Conservation (phyloP, 2,113 vertebrate species). For the Lagopus muta region DNA sequence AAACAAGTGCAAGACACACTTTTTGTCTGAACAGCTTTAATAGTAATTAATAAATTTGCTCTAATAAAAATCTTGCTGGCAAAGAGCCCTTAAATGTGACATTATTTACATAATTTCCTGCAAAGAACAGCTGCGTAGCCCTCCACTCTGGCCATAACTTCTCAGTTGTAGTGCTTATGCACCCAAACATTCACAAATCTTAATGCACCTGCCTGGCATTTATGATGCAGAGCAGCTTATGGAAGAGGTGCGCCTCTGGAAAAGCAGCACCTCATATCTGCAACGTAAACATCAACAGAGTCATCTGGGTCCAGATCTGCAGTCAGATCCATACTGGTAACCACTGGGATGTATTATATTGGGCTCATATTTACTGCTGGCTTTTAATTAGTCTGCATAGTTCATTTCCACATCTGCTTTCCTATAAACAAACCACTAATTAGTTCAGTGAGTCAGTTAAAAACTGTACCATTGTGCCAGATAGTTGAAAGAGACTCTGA, state of each 20-base stretch:
- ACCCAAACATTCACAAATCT: conserved; percentile 71
- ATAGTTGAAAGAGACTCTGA: conserved; percentile 44
- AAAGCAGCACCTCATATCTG: not conserved
- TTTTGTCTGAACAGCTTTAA: conserved; percentile 58
- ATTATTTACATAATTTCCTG: conserved; percentile 72
- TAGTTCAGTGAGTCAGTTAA: conserved; percentile 61
- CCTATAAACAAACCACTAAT: conserved; percentile 62
- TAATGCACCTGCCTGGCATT: conserved; percentile 42
- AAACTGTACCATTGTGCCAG: conserved; percentile 38
- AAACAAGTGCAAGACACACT: not conserved
- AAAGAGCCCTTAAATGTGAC: conserved; percentile 69
- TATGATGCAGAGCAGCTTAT: conserved; percentile 38
- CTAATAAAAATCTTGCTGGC: conserved; percentile 66
- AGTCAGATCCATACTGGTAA: not conserved
- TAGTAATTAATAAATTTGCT: conserved; percentile 70
- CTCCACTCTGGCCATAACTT: conserved; percentile 36
- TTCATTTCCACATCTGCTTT: conserved; percentile 66
- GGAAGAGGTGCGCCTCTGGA: not conserved
- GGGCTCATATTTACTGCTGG: conserved; percentile 24
- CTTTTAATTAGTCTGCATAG: conserved; percentile 62
- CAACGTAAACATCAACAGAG: not conserved
- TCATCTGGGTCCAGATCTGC: not conserved
- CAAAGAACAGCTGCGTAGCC: conserved; percentile 67
- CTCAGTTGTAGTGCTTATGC: conserved; percentile 16
- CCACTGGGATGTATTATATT: not conserved